Conservation (phyloP, 2,113 vertebrate species). For the Dipodomys stephensi region DNA sequence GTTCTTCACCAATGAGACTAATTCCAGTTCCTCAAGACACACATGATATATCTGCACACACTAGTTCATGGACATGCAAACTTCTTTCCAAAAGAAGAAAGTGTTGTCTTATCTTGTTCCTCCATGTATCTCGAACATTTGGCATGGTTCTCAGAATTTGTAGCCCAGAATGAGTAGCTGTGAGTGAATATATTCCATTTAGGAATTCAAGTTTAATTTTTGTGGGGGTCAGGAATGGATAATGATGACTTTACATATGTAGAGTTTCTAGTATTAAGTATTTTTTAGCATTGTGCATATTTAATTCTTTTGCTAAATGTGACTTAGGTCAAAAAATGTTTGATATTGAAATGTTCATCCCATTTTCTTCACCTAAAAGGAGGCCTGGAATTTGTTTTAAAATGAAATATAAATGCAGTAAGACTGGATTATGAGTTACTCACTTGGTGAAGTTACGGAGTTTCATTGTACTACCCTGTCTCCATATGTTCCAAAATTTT, state of each 20-base stretch:
- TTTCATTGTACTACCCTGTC: background rate
- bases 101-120: conserved; percentile 36
- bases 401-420: background rate
- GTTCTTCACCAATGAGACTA: background rate
- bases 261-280: background rate
- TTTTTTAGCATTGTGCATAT: background rate
- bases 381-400: background rate
- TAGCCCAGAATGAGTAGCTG: conserved; percentile 21
- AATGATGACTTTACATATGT: background rate
- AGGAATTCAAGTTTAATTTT: conserved; percentile 2
- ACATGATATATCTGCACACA: background rate
- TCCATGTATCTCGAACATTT: background rate
- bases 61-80: background rate
- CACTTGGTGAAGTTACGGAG: background rate
- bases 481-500: conserved; percentile 2
- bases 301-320: background rate
- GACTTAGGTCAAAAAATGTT: background rate
- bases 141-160: background rate
- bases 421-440: background rate
- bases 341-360: background rate
- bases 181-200: background rate
- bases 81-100: background rate
- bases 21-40: background rate
- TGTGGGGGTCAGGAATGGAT: background rate
- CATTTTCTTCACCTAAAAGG: too few relatives aligned